Evolutionary conservation across 2,888 invertebrate genomes (phyloP), one percentile per base, ranked within the genome.

Genomic region (Pheosia gnoma): DNA sequence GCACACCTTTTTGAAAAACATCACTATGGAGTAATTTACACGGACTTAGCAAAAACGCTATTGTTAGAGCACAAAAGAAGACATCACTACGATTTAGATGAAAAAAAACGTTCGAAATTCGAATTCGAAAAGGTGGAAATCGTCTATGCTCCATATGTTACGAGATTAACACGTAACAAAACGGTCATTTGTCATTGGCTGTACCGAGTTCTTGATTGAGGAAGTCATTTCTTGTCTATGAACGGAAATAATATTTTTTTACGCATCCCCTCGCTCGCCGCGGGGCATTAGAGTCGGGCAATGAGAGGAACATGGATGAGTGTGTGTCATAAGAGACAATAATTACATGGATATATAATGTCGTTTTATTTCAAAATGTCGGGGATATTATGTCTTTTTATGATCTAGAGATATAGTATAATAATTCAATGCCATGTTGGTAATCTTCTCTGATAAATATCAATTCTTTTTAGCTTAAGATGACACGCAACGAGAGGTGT

Each of bases 231-330:
- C 90, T 89, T 82, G 83, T 85, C 80, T 86, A 83, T 83, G 83
- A 89, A 85, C 92, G 93, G 93, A 93, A 90, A 93, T 89, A 88
- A 85, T 85, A 84, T 88, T 90, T 93, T 88, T 91, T 85, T 79
- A 84, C 82, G 86, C 86, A 89, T 87, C 86, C 84, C 75, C 73
- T 68, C 66, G 67, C 71, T 66, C 83, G 71, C 83, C 68, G 80
- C 79, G 85, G 84, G 85, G 81, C 85, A 89, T 91, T 89, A 90
- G 83, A 79, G 75, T 75, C 72, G 72, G 65, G 66, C 68, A 84
- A 84, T 83, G 84, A 81, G 78, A 84, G 75, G 82, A 78, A 83
- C 81, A 82, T 87, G 86, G 85, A 80, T 65, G 60, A 75, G 71
- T 79, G 70, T 72, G 74, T 72, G 67, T 68, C 65, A 68, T 65